Percentiles rank a stretch among this genome's conserved stretches.
Evolutionary conservation across 2,797 vertebrate species (phyloP).

Genomic region (Austrolebias charrua): DNA sequence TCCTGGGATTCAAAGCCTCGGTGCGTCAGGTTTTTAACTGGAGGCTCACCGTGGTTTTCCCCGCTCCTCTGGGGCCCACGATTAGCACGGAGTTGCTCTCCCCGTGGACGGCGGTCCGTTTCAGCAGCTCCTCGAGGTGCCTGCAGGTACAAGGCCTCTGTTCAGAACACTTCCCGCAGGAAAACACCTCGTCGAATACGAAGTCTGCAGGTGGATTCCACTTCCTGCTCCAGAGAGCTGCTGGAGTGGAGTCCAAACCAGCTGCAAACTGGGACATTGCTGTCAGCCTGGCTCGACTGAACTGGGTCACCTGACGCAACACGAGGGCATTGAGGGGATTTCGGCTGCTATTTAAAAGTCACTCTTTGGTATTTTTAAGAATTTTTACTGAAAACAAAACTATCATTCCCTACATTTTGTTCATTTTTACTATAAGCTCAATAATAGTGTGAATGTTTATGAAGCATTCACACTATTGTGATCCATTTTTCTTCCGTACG

Average conservation of each 20-base stretch:
- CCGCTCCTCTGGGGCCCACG: conserved; percentile 90
- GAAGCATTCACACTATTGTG: too few species aligned
- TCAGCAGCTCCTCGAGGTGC: conserved; percentile 90
- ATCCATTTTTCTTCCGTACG: too few species aligned
- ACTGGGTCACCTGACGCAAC: conserved; percentile 39
- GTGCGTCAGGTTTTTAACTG: not conserved
- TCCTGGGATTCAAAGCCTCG: not conserved
- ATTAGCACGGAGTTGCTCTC: conserved; percentile 96
- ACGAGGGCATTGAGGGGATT: too few species aligned
- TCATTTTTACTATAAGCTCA: too few species aligned
- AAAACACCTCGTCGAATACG: not conserved
- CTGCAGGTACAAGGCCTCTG: conserved; percentile 64
- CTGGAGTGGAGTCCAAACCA: conserved; percentile 13
- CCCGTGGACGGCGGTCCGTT: conserved; percentile 86
- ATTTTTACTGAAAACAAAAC: too few species aligned
- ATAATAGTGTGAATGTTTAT: too few species aligned
- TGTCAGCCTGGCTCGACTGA: conserved; percentile 43
- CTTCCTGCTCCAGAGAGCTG: not conserved
- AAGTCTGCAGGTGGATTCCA: conserved; percentile 5
- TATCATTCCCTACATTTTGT: too few species aligned
- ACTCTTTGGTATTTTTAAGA: not conserved
- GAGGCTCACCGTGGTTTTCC: conserved; percentile 87
- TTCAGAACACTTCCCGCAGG: too few species aligned
- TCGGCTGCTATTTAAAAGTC: not conserved
- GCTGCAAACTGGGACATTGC: conserved; percentile 46